Evolutionary conservation across 2,113 vertebrate genomes (phyloP).

Genomic region (Puma concolor): DNA sequence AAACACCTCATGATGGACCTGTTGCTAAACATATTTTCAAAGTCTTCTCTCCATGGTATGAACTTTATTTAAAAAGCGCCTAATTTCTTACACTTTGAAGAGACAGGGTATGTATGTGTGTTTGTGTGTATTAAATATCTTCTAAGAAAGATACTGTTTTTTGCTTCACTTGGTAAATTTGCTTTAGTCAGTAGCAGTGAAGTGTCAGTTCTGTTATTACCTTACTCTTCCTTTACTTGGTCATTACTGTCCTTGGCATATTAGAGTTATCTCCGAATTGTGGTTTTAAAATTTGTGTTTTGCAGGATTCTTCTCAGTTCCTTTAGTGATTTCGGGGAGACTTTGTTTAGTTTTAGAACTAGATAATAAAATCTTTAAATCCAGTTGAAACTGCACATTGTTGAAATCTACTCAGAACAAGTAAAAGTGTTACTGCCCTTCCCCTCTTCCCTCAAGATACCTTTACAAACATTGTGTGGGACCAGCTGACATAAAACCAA

Average conservation of each 20-base stretch:
- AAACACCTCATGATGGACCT: not conserved
- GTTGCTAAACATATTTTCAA: not conserved
- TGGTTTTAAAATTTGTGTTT: not conserved
- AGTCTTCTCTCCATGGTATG: not conserved
- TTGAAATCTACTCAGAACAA: not conserved
- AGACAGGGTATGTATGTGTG: not conserved
- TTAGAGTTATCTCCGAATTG: not conserved
- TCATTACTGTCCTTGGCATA: not conserved
- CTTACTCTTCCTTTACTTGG: not conserved
- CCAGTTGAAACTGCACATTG: not conserved
- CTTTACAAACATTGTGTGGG: too few relatives aligned
- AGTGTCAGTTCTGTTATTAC: not conserved
- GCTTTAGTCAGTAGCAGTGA: not conserved
- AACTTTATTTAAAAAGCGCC: not conserved
- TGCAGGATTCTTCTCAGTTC: not conserved
- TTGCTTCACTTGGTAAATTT: not conserved
- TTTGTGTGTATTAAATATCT: not conserved
- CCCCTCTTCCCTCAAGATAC: not conserved
- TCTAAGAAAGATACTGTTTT: not conserved
- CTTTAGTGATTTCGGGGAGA: not conserved
- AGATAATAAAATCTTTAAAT: not conserved
- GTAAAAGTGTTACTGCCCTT: not conserved
- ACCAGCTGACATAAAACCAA: not conserved
- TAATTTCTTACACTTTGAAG: not conserved
- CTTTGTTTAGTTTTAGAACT: not conserved